Evolutionary conservation across 2,888 invertebrate genomes (phyloP).

Genomic region (Amphimallon solstitiale): DNA sequence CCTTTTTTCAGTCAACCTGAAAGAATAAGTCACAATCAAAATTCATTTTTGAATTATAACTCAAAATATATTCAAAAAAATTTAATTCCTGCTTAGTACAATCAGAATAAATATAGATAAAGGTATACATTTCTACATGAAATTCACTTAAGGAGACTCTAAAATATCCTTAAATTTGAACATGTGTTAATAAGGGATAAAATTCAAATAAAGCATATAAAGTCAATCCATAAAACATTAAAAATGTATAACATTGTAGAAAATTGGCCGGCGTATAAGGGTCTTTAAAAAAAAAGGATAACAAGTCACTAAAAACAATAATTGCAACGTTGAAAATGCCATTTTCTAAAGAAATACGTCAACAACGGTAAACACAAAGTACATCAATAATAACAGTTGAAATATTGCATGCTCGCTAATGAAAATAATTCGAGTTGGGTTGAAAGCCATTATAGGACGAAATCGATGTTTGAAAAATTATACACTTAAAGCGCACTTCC

Average conservation of each 20-base stretch:
- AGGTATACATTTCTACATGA: constrained; percentile 7
- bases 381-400: constrained; percentile 1
- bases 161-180: neutral
- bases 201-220: constrained; percentile 1
- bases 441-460: constrained; percentile 56
- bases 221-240: constrained; percentile 30
- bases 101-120: constrained; percentile 10
- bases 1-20: constrained; percentile 20
- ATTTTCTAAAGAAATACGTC: constrained; percentile 15
- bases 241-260: constrained; percentile 28
- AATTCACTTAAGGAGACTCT: neutral
- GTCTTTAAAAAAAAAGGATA: constrained; percentile 25
- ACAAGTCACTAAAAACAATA: constrained; percentile 26
- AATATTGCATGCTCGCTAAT: constrained; percentile 37
- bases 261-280: constrained; percentile 28
- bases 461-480: constrained; percentile 60
- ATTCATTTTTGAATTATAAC: neutral
- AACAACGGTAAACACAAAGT: neutral
- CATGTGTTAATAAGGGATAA: neutral
- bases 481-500: constrained; percentile 41
- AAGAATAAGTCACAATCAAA: constrained; percentile 19
- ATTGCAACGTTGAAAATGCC: constrained; percentile 14
- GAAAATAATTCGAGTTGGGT: constrained; percentile 42
- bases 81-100: too few relatives aligned
- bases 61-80: neutral